These are phyloP conservation scores for Lophotis ruficrista DNA, from an alignment of 2,113 vertebrate genomes.

Conservation along the genomic window DNA sequence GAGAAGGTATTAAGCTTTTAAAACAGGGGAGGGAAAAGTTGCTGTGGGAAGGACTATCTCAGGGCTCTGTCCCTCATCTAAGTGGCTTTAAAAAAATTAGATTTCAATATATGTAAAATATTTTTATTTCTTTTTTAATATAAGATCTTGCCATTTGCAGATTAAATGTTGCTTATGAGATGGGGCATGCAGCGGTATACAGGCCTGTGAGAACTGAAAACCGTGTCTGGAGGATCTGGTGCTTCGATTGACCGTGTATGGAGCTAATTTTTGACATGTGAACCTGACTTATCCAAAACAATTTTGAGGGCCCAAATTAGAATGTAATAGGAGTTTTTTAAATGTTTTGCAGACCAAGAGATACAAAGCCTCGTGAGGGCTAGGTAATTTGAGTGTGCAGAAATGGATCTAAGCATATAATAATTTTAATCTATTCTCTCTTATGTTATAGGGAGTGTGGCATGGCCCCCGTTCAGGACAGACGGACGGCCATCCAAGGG, in stretches of 20 bases:
- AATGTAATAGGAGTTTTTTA: background rate
- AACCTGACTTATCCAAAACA: background rate
- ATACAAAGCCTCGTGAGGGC: background rate
- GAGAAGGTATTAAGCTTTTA: background rate
- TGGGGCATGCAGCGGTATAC: background rate
- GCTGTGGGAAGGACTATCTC: background rate
- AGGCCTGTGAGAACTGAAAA: background rate
- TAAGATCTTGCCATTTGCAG: background rate
- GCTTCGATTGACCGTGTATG: background rate
- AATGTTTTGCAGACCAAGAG: background rate
- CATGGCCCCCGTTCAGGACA: background rate
- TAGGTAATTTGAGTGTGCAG: background rate
- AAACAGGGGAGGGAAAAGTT: background rate
- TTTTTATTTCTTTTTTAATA: background rate
- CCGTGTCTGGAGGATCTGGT: background rate
- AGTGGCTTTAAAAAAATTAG: background rate
- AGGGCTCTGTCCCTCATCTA: background rate
- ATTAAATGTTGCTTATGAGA: background rate
- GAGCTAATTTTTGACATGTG: background rate
- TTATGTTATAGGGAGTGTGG: background rate
- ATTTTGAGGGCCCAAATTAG: background rate
- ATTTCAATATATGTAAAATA: background rate
- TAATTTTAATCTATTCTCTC: background rate
- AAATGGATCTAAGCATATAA: background rate
- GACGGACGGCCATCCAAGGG: background rate